Base-by-base conservation (phyloP, 2,888 invertebrate species). In the Archaeoteleia sp. region DNA sequence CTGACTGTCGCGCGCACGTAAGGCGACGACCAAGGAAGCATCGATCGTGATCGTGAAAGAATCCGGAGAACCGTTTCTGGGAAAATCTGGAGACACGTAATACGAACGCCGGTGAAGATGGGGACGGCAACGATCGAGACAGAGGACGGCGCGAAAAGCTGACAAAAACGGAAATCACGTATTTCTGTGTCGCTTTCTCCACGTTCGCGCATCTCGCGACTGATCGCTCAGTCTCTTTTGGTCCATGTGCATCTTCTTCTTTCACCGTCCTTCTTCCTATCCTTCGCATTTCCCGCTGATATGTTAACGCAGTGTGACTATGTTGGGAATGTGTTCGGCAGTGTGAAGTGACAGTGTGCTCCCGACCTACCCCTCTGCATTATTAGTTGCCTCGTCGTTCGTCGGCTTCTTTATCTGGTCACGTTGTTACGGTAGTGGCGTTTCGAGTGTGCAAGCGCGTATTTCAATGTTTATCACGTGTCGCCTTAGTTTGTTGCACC, bases 391-490 rank as follows among this genome's bases (percentile, higher is more conserved):
- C 60, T 67, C 42, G 62, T 53, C 23, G 15, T 27, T 29, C 42
- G 23, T 27, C 32, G 48, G 12, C 49, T 45, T 29, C 51, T 51
- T 54, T 42, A 43, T 30, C 63, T 35, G 25, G 17, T 29, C 17
- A 25, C 29, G 32, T 10, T 29, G 45, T 49, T 25, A 23, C 49
- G 37, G 29, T 45, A 54, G 63, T 60, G 55, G 45, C 53, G 53
- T 49, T 42, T 37, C 32, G 15, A 69, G 65, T 58, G 65, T 68
- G 43, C 58, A 39, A 27, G 17, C 40, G 57, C 48, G 49, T 60
- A 51, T 70, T 62, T 72, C 70, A 72, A 72, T 72, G 72, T 72
- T 72, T 78, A 76, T 79, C 79, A 78, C 78, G 82, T 80, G 80
- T 71, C 72, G 66, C 55, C 70, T 74, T 58, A 74, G 74, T 71